These are phyloP conservation scores for Protobothrops mucrosquamatus DNA, from an alignment of 2,113 vertebrate species.

Conservation along the genomic window DNA sequence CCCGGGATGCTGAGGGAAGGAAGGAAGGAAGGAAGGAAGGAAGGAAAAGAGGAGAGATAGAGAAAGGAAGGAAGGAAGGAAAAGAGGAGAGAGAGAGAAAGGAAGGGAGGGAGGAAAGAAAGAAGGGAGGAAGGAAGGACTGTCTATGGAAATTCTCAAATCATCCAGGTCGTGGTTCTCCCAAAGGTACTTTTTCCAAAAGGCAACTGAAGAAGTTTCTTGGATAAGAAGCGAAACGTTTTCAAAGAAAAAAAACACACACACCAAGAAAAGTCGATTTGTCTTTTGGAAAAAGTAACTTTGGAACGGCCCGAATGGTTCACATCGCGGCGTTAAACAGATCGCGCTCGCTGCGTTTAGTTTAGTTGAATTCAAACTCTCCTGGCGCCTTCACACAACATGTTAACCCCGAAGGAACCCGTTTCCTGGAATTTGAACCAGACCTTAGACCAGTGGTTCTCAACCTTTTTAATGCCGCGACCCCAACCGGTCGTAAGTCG, in stretches of 20 bases:
- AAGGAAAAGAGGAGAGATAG: too few relatives aligned
- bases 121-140: too few relatives aligned
- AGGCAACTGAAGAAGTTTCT: neutral
- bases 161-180: neutral
- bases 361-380: neutral
- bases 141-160: neutral
- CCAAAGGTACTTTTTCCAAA: neutral
- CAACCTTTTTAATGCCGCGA: too few relatives aligned
- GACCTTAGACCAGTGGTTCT: too few relatives aligned
- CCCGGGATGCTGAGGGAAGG: neutral
- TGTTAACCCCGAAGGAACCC: neutral
- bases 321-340: neutral
- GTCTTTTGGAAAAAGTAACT: neutral
- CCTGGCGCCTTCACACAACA: neutral
- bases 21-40: too few relatives aligned
- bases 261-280: neutral
- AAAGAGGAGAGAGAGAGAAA: too few relatives aligned
- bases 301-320: neutral
- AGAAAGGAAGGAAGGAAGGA: too few relatives aligned
- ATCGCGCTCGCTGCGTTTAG: neutral
- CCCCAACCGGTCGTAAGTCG: too few relatives aligned
- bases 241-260: neutral
- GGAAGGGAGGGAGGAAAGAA: too few relatives aligned
- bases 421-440: neutral
- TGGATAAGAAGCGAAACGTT: neutral